Evolutionary conservation across 2,113 vertebrate genomes (phyloP), one percentile per base, ranked within the genome.

Genomic region (Pimephales promelas): DNA sequence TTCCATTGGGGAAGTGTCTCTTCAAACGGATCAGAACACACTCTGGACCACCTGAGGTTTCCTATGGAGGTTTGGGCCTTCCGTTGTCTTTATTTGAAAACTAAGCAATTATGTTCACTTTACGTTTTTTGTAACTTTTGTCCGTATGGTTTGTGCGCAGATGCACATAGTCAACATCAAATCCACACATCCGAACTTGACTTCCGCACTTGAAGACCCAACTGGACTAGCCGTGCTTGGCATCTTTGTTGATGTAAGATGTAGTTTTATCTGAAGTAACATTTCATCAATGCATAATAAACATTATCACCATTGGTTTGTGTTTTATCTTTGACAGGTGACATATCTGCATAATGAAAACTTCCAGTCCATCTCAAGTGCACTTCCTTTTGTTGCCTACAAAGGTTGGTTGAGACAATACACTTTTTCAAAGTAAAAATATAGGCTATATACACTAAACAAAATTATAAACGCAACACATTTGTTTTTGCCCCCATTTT

Each of bases 141-240:
- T n/a, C 26, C 10, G 2, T 66, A 13, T 72, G 20, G n/a, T 84
- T 61, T 72, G 16, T 45, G 34, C 57, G 16, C 90, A 97, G 97
- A 90, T 97, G 92, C 96, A 98, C 47, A 73, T 97, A 0, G 94
- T 98, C 83, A 97, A 95, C 86, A 85, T 95, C 90, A 97, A 96
- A 43, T 86, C 91, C 31, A 92, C 90, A 81, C 94, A 96, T 86
- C 93, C 85, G 2, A 95, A 93, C 0, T 0, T 95, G 78, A 90
- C 78, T 0, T 93, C 92, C 4, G 96, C 95, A 0, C 81, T 91
- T 81, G 90, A 87, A 0, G 95, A 97, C 28, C 92, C 93, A 0
- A 94, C 93, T 0, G 96, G 96, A 6, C 83, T 97, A 0, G 94
- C 96, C 0, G 95, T 96, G 24, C 93, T 97, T 0, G 94, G 95